Percentiles rank a stretch among this genome's conserved stretches.
Conservation (phyloP, 2,888 invertebrate species). For the Nyleta sp. region DNA sequence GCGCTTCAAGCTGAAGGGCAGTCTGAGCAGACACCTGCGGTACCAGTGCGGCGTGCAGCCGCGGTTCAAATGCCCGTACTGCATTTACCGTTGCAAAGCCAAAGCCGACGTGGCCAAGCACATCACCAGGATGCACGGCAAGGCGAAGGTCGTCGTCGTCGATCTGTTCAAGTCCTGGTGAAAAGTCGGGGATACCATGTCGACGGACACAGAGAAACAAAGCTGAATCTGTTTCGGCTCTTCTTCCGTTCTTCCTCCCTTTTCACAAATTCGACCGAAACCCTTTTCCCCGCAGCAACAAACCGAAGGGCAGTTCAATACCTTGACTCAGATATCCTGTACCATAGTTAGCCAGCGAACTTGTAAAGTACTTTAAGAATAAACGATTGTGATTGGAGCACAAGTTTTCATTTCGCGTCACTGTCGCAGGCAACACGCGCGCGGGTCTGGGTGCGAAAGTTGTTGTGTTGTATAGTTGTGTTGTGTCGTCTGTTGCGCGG, state of each 20-base stretch:
- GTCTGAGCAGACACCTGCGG: slow-evolving; percentile 75
- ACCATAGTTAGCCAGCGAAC: slow-evolving; percentile 3
- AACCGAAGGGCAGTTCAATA: background rate
- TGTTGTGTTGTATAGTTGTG: slow-evolving; percentile 13
- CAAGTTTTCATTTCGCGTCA: slow-evolving; percentile 5
- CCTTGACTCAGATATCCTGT: slow-evolving; percentile 1
- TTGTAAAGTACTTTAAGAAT: slow-evolving; percentile 30
- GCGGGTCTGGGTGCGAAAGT: slow-evolving; percentile 5
- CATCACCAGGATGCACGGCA: slow-evolving; percentile 65
- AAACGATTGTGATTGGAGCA: slow-evolving; percentile 33
- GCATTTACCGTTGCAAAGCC: slow-evolving; percentile 74
- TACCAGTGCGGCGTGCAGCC: slow-evolving; percentile 79
- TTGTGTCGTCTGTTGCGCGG: background rate
- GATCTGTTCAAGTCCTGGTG: slow-evolving; percentile 62
- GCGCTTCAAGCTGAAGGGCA: slow-evolving; percentile 73
- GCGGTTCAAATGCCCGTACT: slow-evolving; percentile 79
- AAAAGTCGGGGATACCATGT: background rate
- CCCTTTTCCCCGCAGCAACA: too few relatives aligned
- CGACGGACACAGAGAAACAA: too few relatives aligned
- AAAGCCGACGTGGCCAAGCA: slow-evolving; percentile 70
- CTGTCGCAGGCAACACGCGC: background rate
- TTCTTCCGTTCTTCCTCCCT: too few relatives aligned
- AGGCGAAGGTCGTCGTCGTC: slow-evolving; percentile 61
- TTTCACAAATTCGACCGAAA: too few relatives aligned
- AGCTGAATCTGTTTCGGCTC: too few relatives aligned